Evolutionary conservation across 2,113 vertebrate species (phyloP).

Genomic region (Sisor rabdophorus): DNA sequence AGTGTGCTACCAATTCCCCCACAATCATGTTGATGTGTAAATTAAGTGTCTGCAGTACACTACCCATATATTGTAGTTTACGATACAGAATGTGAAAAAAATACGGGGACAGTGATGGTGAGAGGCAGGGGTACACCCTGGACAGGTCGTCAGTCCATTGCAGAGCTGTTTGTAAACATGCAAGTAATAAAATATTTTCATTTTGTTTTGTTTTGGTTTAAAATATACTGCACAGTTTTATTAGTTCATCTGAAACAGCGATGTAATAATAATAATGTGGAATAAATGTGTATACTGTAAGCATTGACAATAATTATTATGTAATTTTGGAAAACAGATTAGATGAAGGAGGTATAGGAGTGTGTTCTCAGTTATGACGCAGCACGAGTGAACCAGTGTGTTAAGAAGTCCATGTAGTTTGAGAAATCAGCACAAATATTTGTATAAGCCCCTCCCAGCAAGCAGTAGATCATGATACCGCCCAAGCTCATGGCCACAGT

Average conservation of each 20-base stretch:
- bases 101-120: too few species aligned
- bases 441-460: constrained; percentile 80
- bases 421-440: constrained; percentile 89
- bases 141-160: too few species aligned
- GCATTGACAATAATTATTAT: neutral
- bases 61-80: too few species aligned
- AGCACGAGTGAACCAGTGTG: constrained; percentile 74
- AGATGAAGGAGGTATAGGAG: neutral
- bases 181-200: neutral
- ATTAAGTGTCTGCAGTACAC: too few species aligned
- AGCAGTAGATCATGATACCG: constrained; percentile 91
- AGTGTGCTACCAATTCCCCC: too few species aligned
- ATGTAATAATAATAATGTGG: neutral
- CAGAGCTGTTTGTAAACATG: neutral
- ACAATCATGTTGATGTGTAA: too few species aligned
- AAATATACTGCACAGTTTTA: neutral
- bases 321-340: neutral
- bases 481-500: constrained; percentile 91
- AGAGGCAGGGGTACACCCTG: too few species aligned
- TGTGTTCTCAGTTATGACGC: neutral
- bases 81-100: too few species aligned
- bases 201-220: too few species aligned
- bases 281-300: neutral
- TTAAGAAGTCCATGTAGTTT: constrained; percentile 81
- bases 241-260: neutral